These are phyloP conservation scores for Misgurnus anguillicaudatus DNA, from an alignment of 2,113 vertebrate genomes.

Conservation along the genomic window DNA sequence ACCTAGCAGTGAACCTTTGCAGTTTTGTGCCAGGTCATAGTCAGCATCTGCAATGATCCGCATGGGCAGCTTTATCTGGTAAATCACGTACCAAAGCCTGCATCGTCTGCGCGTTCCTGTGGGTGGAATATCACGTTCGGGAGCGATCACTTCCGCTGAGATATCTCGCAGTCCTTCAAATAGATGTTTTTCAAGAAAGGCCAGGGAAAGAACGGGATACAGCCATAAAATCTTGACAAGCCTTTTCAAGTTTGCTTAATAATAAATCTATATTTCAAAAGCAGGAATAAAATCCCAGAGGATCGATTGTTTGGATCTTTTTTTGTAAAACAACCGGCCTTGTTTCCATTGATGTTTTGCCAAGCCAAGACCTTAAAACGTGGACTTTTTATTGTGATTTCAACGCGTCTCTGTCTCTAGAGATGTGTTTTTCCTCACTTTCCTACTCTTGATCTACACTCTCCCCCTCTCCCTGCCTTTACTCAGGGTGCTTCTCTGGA, in stretches of 20 bases:
- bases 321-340: slow-evolving; percentile 19
- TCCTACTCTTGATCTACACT: slow-evolving; percentile 13
- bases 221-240: slow-evolving; percentile 48
- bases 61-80: slow-evolving; percentile 66
- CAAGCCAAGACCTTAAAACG: slow-evolving; percentile 31
- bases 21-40: slow-evolving; percentile 55
- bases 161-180: slow-evolving; percentile 29
- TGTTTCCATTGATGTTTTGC: neutral
- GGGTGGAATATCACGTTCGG: slow-evolving; percentile 31
- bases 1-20: slow-evolving; percentile 43
- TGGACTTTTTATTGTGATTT: neutral
- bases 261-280: slow-evolving; percentile 22
- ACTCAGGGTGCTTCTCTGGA: slow-evolving; percentile 32
- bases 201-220: slow-evolving; percentile 29
- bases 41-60: slow-evolving; percentile 54
- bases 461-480: slow-evolving; percentile 28
- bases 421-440: slow-evolving; percentile 13
- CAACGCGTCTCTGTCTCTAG: neutral
- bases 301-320: slow-evolving; percentile 17
- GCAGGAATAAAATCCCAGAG: neutral
- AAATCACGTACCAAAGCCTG: slow-evolving; percentile 67
- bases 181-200: slow-evolving; percentile 46
- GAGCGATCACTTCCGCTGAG: slow-evolving; percentile 22
- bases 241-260: neutral
- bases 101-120: slow-evolving; percentile 60